Evolutionary conservation across 2,113 vertebrate genomes (phyloP).

Genomic region (Chrysemys picta): DNA sequence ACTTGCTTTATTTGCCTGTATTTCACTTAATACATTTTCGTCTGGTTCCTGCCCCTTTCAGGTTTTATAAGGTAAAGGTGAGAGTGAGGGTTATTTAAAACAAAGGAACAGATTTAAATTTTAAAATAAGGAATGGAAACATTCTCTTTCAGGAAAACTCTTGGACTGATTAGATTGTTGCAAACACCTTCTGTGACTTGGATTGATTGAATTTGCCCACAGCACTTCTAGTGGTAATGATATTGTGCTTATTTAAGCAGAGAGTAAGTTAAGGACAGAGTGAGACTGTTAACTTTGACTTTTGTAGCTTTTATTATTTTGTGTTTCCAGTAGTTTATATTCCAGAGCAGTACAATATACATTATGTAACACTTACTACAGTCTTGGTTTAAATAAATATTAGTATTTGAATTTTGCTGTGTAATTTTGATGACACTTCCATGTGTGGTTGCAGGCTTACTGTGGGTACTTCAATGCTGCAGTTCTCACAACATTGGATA

Average conservation of each 20-base stretch:
- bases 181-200: constrained; percentile 6
- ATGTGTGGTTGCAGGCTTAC: not conserved
- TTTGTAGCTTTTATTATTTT: not conserved
- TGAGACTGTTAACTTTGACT: not conserved
- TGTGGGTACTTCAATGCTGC: not conserved
- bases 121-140: constrained; percentile 1
- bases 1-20: constrained; percentile 12
- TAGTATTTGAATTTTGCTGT: not conserved
- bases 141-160: not conserved
- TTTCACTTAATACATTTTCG: constrained; percentile 16
- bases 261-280: constrained; percentile 21
- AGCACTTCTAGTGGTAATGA: constrained; percentile 15
- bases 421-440: not conserved
- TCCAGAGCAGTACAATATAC: not conserved
- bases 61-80: not conserved
- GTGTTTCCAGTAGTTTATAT: not conserved
- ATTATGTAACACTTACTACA: not conserved
- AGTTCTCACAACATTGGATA: fast-evolving
- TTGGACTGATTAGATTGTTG: constrained; percentile 30
- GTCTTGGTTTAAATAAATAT: not conserved
- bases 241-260: constrained; percentile 37
- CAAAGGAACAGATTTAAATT: constrained; percentile 40
- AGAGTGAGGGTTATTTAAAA: constrained; percentile 28
- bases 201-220: constrained; percentile 33
- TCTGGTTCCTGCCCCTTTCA: not conserved